Evolutionary conservation across 2,113 vertebrate genomes (phyloP).

Genomic region (Panthera uncia): DNA sequence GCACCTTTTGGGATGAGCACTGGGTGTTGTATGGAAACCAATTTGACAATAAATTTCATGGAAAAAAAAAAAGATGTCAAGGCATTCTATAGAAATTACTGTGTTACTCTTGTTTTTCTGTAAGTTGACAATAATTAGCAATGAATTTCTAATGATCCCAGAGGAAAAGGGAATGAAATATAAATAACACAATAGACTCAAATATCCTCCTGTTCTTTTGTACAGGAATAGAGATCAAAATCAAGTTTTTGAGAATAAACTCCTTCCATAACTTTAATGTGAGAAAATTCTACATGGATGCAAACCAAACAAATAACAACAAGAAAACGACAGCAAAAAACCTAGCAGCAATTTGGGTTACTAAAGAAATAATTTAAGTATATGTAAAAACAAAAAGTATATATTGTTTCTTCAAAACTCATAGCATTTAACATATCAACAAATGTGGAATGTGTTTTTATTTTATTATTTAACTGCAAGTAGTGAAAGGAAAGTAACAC

Average conservation of each 20-base stretch:
- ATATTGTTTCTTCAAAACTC: neutral
- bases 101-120: neutral
- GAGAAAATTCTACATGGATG: neutral
- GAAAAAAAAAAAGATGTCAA: neutral
- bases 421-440: neutral
- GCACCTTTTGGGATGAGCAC: too few species aligned
- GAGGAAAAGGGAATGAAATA: neutral
- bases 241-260: constrained; percentile 8
- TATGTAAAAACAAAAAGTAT: neutral
- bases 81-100: neutral
- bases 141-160: neutral
- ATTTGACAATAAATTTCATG: too few species aligned
- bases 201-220: neutral
- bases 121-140: neutral
- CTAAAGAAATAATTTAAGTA: neutral
- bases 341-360: neutral
- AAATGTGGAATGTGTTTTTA: neutral
- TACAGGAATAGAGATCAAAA: neutral
- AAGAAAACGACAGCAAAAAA: neutral
- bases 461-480: neutral
- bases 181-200: neutral
- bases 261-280: neutral
- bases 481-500: neutral
- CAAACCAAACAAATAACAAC: neutral
- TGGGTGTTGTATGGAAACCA: too few species aligned